phyloP scores from a whole-genome alignment of 2,888 invertebrate genomes.

The Antitype chi region DNA sequence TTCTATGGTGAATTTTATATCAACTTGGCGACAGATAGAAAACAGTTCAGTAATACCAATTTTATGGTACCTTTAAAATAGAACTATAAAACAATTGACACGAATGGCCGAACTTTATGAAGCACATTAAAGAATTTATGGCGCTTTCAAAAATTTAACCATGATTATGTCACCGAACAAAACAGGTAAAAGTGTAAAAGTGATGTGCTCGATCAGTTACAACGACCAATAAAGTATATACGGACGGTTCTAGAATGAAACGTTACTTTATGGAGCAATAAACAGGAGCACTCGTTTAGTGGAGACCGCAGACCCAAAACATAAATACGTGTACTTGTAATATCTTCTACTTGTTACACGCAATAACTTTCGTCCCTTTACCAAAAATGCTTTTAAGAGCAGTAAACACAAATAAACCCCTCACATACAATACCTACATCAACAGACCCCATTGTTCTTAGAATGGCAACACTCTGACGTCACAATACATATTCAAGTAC shows the following conservation, averaged over 20 bases:
- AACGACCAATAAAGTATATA: constrained; percentile 74
- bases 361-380: constrained; percentile 45
- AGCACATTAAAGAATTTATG: constrained; percentile 49
- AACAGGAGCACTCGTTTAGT: constrained; percentile 68
- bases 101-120: constrained; percentile 51
- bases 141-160: constrained; percentile 49
- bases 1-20: constrained; percentile 30
- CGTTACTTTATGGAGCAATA: constrained; percentile 74
- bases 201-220: constrained; percentile 74
- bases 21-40: constrained; percentile 29
- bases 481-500: constrained; percentile 11
- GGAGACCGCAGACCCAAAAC: constrained; percentile 52
- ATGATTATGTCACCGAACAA: constrained; percentile 54
- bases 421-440: constrained; percentile 35
- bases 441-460: constrained; percentile 29
- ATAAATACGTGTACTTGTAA: constrained; percentile 59
- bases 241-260: constrained; percentile 69
- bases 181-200: constrained; percentile 66
- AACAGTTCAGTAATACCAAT: constrained; percentile 28
- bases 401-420: constrained; percentile 44
- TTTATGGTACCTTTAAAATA: constrained; percentile 47
- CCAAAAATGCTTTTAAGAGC: constrained; percentile 44
- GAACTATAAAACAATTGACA: constrained; percentile 60
- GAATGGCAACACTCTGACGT: constrained; percentile 15
- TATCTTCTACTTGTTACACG: constrained; percentile 57